Evolutionary conservation across 2,113 vertebrate genomes (phyloP).

Genomic region (Chelonoidis abingdonii): DNA sequence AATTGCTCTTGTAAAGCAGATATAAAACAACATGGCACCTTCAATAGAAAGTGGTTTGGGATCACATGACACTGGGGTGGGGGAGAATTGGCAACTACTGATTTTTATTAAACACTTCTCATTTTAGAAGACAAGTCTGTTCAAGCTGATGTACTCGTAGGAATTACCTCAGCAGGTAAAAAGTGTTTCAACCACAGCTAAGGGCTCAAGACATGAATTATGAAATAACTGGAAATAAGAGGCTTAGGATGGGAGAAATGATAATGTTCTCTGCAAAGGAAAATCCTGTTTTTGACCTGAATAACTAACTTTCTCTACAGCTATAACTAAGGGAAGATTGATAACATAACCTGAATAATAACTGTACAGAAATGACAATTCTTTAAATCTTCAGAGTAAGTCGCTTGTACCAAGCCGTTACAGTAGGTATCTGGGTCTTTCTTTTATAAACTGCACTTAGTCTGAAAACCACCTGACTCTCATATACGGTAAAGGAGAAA

Average conservation of each 20-base stretch:
- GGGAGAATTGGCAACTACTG: not conserved
- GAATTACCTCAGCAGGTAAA: constrained; percentile 15
- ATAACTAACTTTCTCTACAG: not conserved
- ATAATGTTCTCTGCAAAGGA: not conserved
- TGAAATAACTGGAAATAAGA: constrained; percentile 38
- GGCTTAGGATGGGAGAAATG: not conserved
- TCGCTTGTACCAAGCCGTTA: not conserved
- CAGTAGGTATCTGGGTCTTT: not conserved
- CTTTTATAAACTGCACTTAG: not conserved
- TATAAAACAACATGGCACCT: not conserved
- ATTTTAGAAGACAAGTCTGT: not conserved
- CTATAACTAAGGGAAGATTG: not conserved
- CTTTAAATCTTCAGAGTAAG: constrained; percentile 3
- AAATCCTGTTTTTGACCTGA: not conserved
- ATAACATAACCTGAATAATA: not conserved
- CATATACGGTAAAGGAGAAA: not conserved
- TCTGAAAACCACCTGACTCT: not conserved
- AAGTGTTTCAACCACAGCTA: not conserved
- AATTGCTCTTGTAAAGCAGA: constrained; percentile 22
- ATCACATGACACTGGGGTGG: not conserved
- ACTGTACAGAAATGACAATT: not conserved
- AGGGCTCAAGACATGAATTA: constrained; percentile 30
- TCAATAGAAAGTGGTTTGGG: not conserved
- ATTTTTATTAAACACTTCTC: constrained; percentile 9
- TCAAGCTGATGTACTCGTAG: not conserved